These are phyloP conservation scores for Brenthis daphne DNA, from an alignment of 2,888 invertebrate species.

Conservation along the genomic window DNA sequence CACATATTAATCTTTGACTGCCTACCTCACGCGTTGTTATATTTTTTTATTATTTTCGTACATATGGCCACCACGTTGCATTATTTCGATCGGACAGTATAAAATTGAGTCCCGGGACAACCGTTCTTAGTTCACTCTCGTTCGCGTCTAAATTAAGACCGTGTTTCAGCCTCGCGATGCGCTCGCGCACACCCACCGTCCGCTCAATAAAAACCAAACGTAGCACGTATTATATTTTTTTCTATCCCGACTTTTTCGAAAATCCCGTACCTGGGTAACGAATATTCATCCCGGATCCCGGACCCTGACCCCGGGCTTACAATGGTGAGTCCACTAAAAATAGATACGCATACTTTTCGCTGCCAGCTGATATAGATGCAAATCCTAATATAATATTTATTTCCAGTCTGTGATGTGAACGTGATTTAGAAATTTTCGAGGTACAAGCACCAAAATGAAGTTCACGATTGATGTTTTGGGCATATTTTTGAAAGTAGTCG, in stretches of 20 bases:
- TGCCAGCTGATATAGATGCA: conserved; percentile 32
- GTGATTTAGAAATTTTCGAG: conserved; percentile 52
- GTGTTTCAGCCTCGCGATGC: conserved; percentile 73
- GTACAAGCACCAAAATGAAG: conserved; percentile 67
- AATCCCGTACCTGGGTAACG: conserved; percentile 32
- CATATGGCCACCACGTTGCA: conserved; percentile 54
- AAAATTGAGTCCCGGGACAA: conserved; percentile 67
- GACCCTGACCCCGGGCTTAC: conserved; percentile 32
- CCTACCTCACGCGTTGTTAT: conserved; percentile 41
- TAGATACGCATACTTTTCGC: conserved; percentile 48
- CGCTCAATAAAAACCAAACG: conserved; percentile 73
- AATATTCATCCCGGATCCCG: conserved; percentile 28
- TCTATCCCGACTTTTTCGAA: conserved; percentile 58
- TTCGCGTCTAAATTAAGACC: conserved; percentile 78
- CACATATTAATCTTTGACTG: conserved; percentile 24
- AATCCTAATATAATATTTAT: conserved; percentile 52
- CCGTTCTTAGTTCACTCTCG: conserved; percentile 61
- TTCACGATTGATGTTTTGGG: conserved; percentile 78
- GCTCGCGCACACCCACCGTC: conserved; percentile 63
- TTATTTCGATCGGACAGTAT: conserved; percentile 53
- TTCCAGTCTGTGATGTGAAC: conserved; percentile 71
- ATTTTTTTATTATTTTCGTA: conserved; percentile 42
- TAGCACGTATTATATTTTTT: conserved; percentile 77
- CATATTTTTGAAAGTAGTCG: conserved; percentile 77
- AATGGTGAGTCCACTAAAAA: conserved; percentile 57